Conservation (phyloP, 1,140 invertebrate species). For the Berghia stephanieae region DNA sequence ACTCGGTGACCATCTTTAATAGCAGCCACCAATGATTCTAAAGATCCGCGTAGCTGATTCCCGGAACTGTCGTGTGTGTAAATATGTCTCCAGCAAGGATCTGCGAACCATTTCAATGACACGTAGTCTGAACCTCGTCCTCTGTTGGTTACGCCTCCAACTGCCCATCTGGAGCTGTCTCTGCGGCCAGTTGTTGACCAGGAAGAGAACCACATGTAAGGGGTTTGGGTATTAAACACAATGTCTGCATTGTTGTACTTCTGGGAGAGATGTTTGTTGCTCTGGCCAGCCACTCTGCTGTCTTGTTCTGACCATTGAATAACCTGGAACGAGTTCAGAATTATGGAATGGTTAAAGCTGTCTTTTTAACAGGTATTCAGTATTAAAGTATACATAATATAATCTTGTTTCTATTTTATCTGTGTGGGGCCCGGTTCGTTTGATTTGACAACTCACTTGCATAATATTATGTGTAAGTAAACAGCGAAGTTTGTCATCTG, state of each 20-base stretch:
- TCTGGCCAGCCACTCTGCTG: slow-evolving; percentile 37
- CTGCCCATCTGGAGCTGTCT: slow-evolving; percentile 42
- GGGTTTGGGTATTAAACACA: slow-evolving; percentile 40
- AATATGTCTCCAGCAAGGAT: slow-evolving; percentile 38
- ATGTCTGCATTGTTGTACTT: slow-evolving; percentile 40
- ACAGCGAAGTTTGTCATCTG: too few relatives aligned
- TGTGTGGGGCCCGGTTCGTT: too few relatives aligned
- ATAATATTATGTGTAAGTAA: too few relatives aligned
- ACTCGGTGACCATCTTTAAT: slow-evolving; percentile 36
- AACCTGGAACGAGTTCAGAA: slow-evolving; percentile 10
- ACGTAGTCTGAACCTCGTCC: slow-evolving; percentile 39
- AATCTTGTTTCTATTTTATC: too few relatives aligned
- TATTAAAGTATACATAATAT: too few relatives aligned
- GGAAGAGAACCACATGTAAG: slow-evolving; percentile 39
- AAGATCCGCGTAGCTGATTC: slow-evolving; percentile 28
- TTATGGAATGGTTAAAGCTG: too few relatives aligned
- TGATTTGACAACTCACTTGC: too few relatives aligned
- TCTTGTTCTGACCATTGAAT: slow-evolving; percentile 32
- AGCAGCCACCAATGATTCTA: slow-evolving; percentile 30
- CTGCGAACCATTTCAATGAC: slow-evolving; percentile 41
- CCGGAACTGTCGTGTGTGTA: slow-evolving; percentile 38
- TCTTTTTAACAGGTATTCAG: too few relatives aligned
- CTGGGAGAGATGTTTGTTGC: slow-evolving; percentile 40
- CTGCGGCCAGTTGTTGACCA: slow-evolving; percentile 39
- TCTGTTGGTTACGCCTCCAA: slow-evolving; percentile 37